Base-by-base conservation (phyloP, 2,113 vertebrate genomes). In the Heliornis fulica region DNA sequence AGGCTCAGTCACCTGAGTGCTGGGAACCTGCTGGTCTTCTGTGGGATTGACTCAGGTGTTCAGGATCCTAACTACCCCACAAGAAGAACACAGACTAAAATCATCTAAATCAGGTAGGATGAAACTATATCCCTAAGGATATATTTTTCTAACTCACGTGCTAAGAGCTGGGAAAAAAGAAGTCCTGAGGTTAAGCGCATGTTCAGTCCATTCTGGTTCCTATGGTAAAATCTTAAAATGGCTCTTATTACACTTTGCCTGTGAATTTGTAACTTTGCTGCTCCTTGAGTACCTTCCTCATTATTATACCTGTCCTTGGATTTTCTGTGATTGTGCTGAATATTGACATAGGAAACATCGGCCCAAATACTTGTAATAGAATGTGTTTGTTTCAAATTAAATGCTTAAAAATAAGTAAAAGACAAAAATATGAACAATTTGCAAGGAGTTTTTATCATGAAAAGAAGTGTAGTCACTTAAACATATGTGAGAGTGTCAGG, bases 41-140 rank as follows among this genome's bases (percentile, higher is more conserved):
- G 25, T 26, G 53, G 34, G 31, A 15, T 63, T 1, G 1, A 14
- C 28, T 11, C 18, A 41, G 19, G 56, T 3, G 3, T 5, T 20
- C 3, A 4, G 25, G 29, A 77, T 28, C 41, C 59, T 38, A 19
- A 19, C 34, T 21, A 5, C n/a, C 6, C 40, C 2, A 0, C 5
- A 9, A 28, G 23, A 79, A 16, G 19, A 80, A 29, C 10, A 20
- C 15, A 34, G 8, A 22, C 15, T 48, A 10, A 85, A 91, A 20
- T 19, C 5, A 15, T 40, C 26, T 31, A 15, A 50, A 28, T 3
- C 36, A 5, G 2, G 10, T 31, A 76, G 71, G 31, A 25, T 59
- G 18, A 83, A 89, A 46, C 13, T 28, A 25, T 12, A 28, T 6
- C 9, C 15, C 31, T 54, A 23, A 8, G 29, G 14, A 16, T 53